phyloP scores from a whole-genome alignment of 2,888 invertebrate genomes.

The Sesia bembeciformis region DNA sequence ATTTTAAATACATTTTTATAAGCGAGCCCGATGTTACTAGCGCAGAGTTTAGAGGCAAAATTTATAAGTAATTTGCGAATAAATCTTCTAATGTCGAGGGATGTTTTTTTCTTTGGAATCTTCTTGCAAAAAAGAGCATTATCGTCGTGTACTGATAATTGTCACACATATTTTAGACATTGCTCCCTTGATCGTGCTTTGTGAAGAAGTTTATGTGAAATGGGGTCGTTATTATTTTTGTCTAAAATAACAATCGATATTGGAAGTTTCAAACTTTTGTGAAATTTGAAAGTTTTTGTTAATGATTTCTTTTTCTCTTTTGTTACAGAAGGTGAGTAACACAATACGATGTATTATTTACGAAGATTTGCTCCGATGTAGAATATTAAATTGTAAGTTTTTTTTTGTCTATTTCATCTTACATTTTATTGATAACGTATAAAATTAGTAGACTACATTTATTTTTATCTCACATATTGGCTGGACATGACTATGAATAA shows the following conservation, averaged over 20 bases:
- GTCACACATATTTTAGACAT: slow-evolving; percentile 72
- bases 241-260: background rate
- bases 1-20: slow-evolving; percentile 74
- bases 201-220: slow-evolving; percentile 24
- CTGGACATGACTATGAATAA: no score
- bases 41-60: slow-evolving; percentile 35
- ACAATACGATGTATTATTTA: background rate
- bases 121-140: slow-evolving; percentile 64
- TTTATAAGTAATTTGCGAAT: slow-evolving; percentile 74
- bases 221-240: slow-evolving; percentile 33
- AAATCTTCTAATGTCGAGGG: slow-evolving; percentile 62
- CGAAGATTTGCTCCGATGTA: background rate
- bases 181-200: slow-evolving; percentile 32
- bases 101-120: slow-evolving; percentile 45
- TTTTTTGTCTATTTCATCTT: no score
- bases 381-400: background rate
- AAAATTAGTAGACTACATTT: no score
- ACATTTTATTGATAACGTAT: no score
- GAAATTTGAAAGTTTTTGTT: background rate
- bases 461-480: no score
- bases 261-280: background rate
- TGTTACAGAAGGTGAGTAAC: slow-evolving; percentile 69
- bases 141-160: slow-evolving; percentile 73
- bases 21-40: slow-evolving; percentile 50
- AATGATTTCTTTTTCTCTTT: slow-evolving; percentile 23